phyloP scores from a whole-genome alignment of 2,888 invertebrate genomes.

The Dicycla oo region DNA sequence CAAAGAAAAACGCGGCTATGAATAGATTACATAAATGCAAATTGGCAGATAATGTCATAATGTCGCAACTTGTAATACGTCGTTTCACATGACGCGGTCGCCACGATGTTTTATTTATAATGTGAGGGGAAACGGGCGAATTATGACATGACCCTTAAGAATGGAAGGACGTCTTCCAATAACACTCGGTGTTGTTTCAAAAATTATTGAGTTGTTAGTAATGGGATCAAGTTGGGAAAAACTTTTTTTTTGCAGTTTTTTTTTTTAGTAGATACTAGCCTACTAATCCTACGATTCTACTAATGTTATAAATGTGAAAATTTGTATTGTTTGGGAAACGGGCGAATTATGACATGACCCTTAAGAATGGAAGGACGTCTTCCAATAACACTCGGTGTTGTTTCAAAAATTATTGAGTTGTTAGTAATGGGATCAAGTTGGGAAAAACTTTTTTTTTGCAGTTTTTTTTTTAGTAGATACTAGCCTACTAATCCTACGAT shows the following conservation, averaged over 20 bases:
- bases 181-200: constrained; percentile 45
- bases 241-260: background rate
- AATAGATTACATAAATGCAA: constrained; percentile 84
- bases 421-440: no score
- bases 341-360: no score
- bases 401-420: no score
- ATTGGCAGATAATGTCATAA: constrained; percentile 85
- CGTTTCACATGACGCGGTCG: constrained; percentile 71
- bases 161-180: constrained; percentile 59
- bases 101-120: constrained; percentile 81
- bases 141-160: constrained; percentile 68
- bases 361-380: no score
- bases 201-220: constrained; percentile 11
- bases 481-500: no score
- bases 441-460: no score
- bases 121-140: constrained; percentile 67
- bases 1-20: constrained; percentile 80
- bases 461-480: no score
- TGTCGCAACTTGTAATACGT: constrained; percentile 78
- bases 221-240: background rate
- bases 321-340: no score
- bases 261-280: background rate
- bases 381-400: no score
- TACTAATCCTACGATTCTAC: no score
- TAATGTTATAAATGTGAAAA: background rate